Base-by-base conservation (phyloP, 2,888 invertebrate genomes). In the Eristalis tenax region DNA sequence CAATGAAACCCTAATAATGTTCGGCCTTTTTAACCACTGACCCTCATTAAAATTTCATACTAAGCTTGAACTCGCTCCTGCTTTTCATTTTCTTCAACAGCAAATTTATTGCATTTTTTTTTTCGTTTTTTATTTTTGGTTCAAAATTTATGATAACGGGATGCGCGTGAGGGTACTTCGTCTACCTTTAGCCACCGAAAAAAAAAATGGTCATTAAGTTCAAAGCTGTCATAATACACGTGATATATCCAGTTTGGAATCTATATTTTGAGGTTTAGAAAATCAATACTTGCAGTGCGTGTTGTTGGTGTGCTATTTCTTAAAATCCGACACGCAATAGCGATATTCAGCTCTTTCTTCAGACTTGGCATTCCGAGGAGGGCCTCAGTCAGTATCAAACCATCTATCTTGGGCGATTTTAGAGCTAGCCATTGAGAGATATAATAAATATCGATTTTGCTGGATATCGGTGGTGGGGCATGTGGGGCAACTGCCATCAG, bases 1-100 rank as follows among this genome's bases (percentile, higher is more conserved):
- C 79, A 87, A 87, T 87, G 76, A 80, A 87, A 83, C 87, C 83
- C 87, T 80, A 83, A 87, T 87, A 87, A 87, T 75, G 75, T 78
- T 73, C 65, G 83, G 59, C 73, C 83, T 83, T 87, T 79, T 85
- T 85, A 85, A 83, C 82, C 74, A 83, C 82, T 87, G 83, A 87
- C 87, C 83, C 87, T 87, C 73, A 83, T 87, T 83, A 87, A 87
- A 83, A 79, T 87, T 87, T 83, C 56, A 83, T 83, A 83, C 75
- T 73, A 82, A 81, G 74, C 74, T 66, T 15, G 70, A 81, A 66
- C 74, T 66, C 18, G 75, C 26, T 23, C 15, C 65, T 65, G 63
- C 43, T 59, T 56, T 61, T 82, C 28, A 43, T 65, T 61, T 75
- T 43, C 26, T 73, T 56, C 11, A 10, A 11, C 50, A 22, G 40